Percentiles rank a stretch among this genome's conserved stretches.
Evolutionary conservation across 2,113 vertebrate species (phyloP).

Genomic region (Neofelis nebulosa): DNA sequence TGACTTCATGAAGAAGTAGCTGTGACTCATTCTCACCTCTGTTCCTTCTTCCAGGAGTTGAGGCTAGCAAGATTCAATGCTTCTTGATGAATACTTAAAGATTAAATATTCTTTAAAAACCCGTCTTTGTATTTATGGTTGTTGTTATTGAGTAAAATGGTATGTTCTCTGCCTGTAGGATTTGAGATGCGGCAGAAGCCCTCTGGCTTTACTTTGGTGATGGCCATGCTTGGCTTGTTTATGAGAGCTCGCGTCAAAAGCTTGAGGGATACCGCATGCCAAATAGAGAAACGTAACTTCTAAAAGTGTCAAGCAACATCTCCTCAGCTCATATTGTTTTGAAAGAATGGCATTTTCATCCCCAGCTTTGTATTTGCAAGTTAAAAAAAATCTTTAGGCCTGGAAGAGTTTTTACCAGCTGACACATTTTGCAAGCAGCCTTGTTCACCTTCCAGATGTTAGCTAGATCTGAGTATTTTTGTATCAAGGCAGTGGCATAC

Average conservation of each 20-base stretch:
- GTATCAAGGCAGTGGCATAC: background rate
- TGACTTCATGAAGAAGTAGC: background rate
- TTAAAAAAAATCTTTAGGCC: background rate
- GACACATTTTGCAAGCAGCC: background rate
- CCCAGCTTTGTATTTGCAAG: conserved; percentile 51
- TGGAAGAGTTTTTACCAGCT: background rate
- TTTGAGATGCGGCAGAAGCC: background rate
- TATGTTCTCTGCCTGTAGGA: conserved; percentile 43
- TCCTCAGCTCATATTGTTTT: conserved; percentile 12
- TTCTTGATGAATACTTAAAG: background rate
- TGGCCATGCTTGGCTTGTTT: background rate
- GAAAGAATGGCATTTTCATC: conserved; percentile 31
- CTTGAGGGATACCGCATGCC: background rate
- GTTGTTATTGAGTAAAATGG: background rate
- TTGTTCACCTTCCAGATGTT: background rate
- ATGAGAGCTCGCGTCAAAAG: background rate
- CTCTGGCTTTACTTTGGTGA: conserved; percentile 23
- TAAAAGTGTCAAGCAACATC: conserved; percentile 32
- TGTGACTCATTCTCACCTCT: too few species aligned
- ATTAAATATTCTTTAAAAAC: conserved; percentile 24
- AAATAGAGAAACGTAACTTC: conserved; percentile 46
- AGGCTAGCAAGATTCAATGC: background rate
- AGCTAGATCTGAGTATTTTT: background rate
- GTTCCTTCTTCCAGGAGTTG: background rate
- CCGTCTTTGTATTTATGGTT: conserved; percentile 32